Conservation (phyloP, 2,797 vertebrate species). For the Lycodopsis pacificus region DNA sequence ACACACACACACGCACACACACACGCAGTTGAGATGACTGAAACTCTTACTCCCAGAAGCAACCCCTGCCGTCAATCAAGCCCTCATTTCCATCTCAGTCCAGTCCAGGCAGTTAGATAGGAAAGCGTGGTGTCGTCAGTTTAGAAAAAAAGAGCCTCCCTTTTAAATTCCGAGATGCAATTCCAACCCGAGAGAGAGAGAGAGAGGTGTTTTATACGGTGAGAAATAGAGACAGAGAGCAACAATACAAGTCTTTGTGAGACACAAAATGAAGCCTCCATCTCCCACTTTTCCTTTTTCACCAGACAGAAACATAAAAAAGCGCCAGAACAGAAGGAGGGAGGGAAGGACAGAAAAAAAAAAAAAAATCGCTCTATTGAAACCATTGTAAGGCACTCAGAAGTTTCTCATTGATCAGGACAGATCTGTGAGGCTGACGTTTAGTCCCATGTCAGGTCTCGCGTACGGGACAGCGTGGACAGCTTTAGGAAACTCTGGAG, state of each 20-base stretch:
- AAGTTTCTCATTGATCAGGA: conserved; percentile 98
- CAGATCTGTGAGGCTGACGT: conserved; percentile 99
- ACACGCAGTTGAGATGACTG: conserved; percentile 81
- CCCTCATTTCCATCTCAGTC: conserved; percentile 85
- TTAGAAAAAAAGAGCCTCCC: conserved; percentile 77
- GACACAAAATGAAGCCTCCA: conserved; percentile 84
- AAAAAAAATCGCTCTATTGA: conserved; percentile 69
- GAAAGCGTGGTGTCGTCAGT: conserved; percentile 86
- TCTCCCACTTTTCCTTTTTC: conserved; percentile 86
- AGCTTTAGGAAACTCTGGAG: conserved; percentile 99
- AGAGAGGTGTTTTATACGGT: conserved; percentile 80
- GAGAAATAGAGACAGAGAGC: conserved; percentile 72
- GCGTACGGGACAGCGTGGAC: conserved; percentile 97
- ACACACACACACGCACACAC: conserved; percentile 21
- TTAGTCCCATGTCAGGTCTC: conserved; percentile 99
- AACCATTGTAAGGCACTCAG: conserved; percentile 99
- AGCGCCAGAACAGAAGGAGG: conserved; percentile 50
- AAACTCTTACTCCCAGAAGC: conserved; percentile 81
- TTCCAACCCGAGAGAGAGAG: conserved; percentile 82
- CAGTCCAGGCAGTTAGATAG: conserved; percentile 70
- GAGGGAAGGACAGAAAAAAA: conserved; percentile 28
- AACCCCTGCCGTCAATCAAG: conserved; percentile 90
- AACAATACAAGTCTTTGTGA: conserved; percentile 87
- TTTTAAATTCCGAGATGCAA: conserved; percentile 86
- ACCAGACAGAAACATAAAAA: conserved; percentile 69